Evolutionary conservation across 2,888 invertebrate genomes (phyloP), one percentile per base, ranked within the genome.

Genomic region (Heteromyza rotundicornis): DNA sequence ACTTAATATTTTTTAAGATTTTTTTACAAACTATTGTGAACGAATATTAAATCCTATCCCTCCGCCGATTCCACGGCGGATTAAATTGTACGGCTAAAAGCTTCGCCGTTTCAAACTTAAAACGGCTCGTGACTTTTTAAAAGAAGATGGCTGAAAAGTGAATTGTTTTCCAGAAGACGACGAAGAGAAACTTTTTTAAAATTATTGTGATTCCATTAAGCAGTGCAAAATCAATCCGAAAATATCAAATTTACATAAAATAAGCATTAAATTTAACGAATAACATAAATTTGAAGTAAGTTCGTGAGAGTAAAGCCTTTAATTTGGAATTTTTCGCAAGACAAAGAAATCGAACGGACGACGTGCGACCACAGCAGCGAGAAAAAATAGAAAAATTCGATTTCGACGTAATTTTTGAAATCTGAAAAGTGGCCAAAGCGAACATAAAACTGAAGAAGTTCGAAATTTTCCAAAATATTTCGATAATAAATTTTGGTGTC

Each of bases 181-280:
- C 32, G 40, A 40, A 14, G n/a, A 12, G n/a, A n/a, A 40, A 8
- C n/a, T 40, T 14, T 40, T 8, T n/a, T 40, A 12, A 40, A 40
- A 40, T 40, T 40, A 40, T 40, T 40, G 40, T 40, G 40, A 40
- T 40, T 40, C 40, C 40, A 40, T n/a, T n/a, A n/a, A 40, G 3
- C 47, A 17, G 47, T 47, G 47, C 47, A 47, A 47, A 47, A 3
- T 19, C 17, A 17, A 2, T 47, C 14, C n/a, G 14, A 19, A 47
- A 47, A 19, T 47, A 47, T 19, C 5, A 47, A 47, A 47, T 47
- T 19, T 20, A 20, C 20, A 19, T 47, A 19, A 47, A 20, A 17
- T 14, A 47, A 47, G 47, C 17, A 47, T 47, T 47, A 47, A 47
- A 47, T 17, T 47, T 17, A 19, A 40, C 40, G 20, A 19, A 47